Base-by-base conservation (phyloP, 2,888 invertebrate species). In the Yponomeuta cagnagella region DNA sequence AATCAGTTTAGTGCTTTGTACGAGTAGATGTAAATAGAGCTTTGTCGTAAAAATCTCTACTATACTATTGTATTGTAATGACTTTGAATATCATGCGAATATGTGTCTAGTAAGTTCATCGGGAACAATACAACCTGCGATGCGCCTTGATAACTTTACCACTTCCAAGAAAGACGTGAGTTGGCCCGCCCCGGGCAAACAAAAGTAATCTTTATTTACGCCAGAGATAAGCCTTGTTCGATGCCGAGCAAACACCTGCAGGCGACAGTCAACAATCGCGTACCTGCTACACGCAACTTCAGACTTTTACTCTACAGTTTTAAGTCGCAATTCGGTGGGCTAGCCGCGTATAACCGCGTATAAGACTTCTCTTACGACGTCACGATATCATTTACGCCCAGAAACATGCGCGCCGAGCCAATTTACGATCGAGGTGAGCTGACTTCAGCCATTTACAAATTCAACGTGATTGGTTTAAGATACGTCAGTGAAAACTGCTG, bases 401-500 rank as follows among this genome's bases (percentile, higher is more conserved):
- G 77, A 78, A 82, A 82, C 78, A 81, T 80, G 76, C 74, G 74
- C 79, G 76, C 74, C 75, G 78, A 79, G 77, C 77, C 79, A 83
- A 83, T 85, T 85, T 83, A 79, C 76, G 76, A 78, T 79, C 80
- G 79, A 80, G 73, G 79, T 79, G 75, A 75, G 74, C 80, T 77
- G 82, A 83, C 76, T 82, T 75, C 74, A 76, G 76, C 77, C 75
- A 80, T 83, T 84, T 80, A 81, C 76, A 75, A 79, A 83, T 82
- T 84, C 79, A 81, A 82, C 82, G 83, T 82, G 80, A 83, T 82
- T 83, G 80, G 80, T 77, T 79, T 72, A 5, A 43, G 43, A 43
- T 48, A 71, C 68, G 64, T 63, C 69, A 37, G 70, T 37, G 70
- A 31, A 58, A 69, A 68, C 12, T 63, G 43, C 70, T 48, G 33